These are phyloP conservation scores for Bombus pyrosoma DNA, from an alignment of 1,140 invertebrate species.

Conservation along the genomic window DNA sequence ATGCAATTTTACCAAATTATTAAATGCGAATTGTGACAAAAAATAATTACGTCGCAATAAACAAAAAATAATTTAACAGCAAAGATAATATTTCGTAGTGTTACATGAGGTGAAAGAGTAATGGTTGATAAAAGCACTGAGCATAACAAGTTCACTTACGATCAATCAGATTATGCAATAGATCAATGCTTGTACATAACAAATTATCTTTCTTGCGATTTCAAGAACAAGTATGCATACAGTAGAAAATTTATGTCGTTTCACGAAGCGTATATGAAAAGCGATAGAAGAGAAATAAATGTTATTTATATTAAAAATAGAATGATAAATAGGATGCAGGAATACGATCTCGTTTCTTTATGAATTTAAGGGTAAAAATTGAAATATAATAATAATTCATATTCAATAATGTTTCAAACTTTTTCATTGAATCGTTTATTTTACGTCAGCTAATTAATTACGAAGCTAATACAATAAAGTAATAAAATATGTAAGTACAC, in stretches of 20 bases:
- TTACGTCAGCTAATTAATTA: too few relatives aligned
- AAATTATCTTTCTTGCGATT: not conserved
- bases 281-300: not conserved
- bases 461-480: too few relatives aligned
- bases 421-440: too few relatives aligned
- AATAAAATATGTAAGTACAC: too few relatives aligned
- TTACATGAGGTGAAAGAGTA: not conserved
- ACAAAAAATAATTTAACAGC: not conserved
- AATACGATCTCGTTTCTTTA: not conserved
- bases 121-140: not conserved
- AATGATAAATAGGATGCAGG: not conserved
- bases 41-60: too few relatives aligned
- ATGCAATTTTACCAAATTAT: too few relatives aligned
- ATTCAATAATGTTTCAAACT: too few relatives aligned
- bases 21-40: too few relatives aligned
- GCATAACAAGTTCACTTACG: not conserved
- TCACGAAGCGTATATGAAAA: not conserved
- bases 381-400: too few relatives aligned
- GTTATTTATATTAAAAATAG: not conserved
- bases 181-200: not conserved
- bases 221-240: not conserved
- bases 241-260: not conserved
- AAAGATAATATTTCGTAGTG: not conserved
- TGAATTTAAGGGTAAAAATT: too few relatives aligned
- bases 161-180: not conserved